Evolutionary conservation across 2,888 invertebrate species (phyloP), one percentile per base, ranked within the genome.

Genomic region (Lithosia quadra): DNA sequence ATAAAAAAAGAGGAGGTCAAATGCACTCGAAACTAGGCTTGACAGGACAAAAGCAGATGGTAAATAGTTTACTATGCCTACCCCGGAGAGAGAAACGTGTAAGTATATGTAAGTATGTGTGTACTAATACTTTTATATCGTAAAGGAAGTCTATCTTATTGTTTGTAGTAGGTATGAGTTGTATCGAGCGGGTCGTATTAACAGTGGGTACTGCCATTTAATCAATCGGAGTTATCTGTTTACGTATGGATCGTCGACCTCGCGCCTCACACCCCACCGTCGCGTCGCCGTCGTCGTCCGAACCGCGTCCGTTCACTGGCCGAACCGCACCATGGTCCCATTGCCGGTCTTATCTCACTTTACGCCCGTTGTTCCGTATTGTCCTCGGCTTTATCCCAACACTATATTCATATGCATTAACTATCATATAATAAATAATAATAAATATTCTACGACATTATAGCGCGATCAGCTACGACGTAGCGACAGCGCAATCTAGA

Each of bases 191-290:
- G 72, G 74, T 68, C 74, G 79, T 72, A 73, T 71, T 72, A 76
- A 84, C 84, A 86, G 87, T 87, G 89, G 90, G 84, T 84, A 87
- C 85, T 85, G 87, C 82, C 84, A 83, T 85, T 86, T 86, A 90
- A 91, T 91, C 90, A 91, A 88, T 90, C 84, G 84, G 81, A 88
- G 88, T 90, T 92, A 92, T 92, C 92, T 91, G 89, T 91, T 90
- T 88, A 89, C 87, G 86, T 82, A 82, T 79, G 79, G 91, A 86
- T 86, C 91, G 86, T 84, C 87, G 91, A 91, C 90, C 91, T 83
- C 88, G 76, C 78, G 81, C 70, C 91, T 81, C 88, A 76, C 78
- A 79, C 69, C 79, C 77, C 80, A 70, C 63, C 68, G 24, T 75
- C 72, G 65, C 71, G 71, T 63, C 68, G n/a, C n/a, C n/a, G n/a